A percentile compares a stretch with the other conserved stretches of the same genome.
Conservation (phyloP, 2,113 vertebrate species). For the Micromys minutus region DNA sequence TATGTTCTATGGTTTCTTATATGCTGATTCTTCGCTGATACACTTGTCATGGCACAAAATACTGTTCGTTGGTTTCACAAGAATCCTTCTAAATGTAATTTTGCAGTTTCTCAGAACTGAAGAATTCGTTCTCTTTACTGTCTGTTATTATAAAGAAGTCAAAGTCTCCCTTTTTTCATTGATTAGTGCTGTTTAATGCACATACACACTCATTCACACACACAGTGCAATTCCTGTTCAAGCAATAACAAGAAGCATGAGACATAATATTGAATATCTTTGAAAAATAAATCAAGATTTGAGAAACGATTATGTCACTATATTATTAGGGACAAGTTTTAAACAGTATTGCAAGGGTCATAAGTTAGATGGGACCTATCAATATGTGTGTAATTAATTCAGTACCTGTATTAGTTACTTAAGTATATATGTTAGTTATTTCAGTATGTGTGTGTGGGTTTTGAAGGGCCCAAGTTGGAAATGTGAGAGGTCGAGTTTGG, state of each 20-base stretch:
- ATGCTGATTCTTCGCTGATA: neutral
- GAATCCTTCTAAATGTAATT: neutral
- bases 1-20: neutral
- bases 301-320: neutral
- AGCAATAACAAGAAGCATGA: neutral
- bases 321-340: neutral
- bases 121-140: neutral
- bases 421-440: too few species aligned
- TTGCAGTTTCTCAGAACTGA: neutral
- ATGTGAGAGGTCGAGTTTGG: too few species aligned
- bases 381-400: neutral
- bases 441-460: too few species aligned
- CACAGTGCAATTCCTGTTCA: neutral
- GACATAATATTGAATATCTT: neutral
- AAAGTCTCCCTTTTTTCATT: neutral
- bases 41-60: neutral
- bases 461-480: too few species aligned
- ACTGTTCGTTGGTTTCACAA: neutral
- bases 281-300: neutral
- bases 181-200: neutral
- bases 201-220: neutral
- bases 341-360: neutral
- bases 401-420: neutral
- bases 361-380: neutral
- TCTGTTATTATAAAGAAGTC: conserved; percentile 1